These are phyloP conservation scores for Sycophaga agraensis DNA, from an alignment of 1,140 invertebrate genomes.

Conservation along the genomic window DNA sequence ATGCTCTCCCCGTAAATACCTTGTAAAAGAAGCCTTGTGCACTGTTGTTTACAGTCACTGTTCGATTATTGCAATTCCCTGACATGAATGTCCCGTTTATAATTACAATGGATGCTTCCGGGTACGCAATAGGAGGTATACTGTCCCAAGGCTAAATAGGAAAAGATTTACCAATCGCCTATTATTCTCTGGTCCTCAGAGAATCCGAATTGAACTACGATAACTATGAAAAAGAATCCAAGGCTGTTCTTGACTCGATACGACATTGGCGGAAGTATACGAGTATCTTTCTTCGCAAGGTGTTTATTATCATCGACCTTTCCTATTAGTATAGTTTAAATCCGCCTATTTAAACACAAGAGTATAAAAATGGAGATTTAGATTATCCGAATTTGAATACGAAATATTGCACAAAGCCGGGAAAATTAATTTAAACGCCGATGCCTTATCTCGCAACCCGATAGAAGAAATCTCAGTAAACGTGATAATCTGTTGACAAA, in stretches of 20 bases:
- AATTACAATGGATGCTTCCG: too few relatives aligned
- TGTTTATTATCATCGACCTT: constrained; percentile 12
- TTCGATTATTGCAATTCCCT: too few relatives aligned
- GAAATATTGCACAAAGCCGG: constrained; percentile 39
- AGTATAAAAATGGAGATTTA: constrained; percentile 43
- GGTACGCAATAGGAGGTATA: too few relatives aligned
- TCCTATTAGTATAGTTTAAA: constrained; percentile 25
- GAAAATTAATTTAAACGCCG: not conserved
- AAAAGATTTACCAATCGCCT: not conserved
- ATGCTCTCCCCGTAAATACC: too few relatives aligned
- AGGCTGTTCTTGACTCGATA: not conserved
- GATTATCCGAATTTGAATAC: constrained; percentile 45
- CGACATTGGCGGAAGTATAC: not conserved
- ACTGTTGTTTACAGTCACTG: too few relatives aligned
- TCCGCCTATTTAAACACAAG: constrained; percentile 36
- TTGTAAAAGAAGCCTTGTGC: too few relatives aligned
- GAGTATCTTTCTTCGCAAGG: constrained; percentile 1
- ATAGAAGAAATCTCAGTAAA: too few relatives aligned
- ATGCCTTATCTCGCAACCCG: not conserved
- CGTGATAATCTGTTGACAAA: too few relatives aligned
- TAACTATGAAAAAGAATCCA: not conserved
- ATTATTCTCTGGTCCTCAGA: not conserved
- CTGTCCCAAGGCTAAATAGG: not conserved
- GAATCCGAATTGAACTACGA: not conserved
- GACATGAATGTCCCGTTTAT: too few relatives aligned